Percentiles rank a stretch among this genome's conserved stretches.
Evolutionary conservation across 2,888 invertebrate genomes (phyloP).

Genomic region (Cancer borealis): DNA sequence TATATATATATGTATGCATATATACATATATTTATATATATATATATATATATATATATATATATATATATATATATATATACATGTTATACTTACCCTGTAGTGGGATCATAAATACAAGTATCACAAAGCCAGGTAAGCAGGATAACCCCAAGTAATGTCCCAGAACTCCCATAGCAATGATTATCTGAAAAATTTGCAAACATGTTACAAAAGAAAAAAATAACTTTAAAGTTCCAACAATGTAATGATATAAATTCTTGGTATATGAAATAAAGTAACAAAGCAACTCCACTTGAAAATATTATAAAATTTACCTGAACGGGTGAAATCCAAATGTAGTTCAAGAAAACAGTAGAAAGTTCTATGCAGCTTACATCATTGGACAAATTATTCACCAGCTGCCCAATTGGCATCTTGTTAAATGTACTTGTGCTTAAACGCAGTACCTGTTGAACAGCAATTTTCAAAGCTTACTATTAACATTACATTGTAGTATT

Average conservation of each 20-base stretch:
- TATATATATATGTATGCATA: too few species aligned
- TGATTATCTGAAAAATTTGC: neutral
- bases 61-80: neutral
- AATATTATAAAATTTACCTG: neutral
- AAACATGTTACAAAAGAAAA: neutral
- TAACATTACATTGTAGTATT: neutral
- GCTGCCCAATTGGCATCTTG: neutral
- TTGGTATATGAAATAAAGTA: neutral
- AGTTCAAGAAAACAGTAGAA: neutral
- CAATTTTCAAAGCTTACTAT: neutral
- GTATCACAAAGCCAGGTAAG: neutral
- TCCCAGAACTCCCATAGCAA: neutral
- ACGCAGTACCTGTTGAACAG: neutral
- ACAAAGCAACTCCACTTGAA: neutral
- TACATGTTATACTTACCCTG: neutral
- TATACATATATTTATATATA: too few species aligned
- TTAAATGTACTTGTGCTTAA: neutral
- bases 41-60: too few species aligned
- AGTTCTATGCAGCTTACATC: neutral
- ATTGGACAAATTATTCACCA: neutral
- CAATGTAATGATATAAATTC: neutral
- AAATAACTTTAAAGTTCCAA: neutral
- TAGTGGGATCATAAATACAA: neutral
- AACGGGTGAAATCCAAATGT: neutral
- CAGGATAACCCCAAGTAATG: neutral